These are phyloP conservation scores for Eira barbara DNA, from an alignment of 2,113 vertebrate genomes.

Conservation along the genomic window DNA sequence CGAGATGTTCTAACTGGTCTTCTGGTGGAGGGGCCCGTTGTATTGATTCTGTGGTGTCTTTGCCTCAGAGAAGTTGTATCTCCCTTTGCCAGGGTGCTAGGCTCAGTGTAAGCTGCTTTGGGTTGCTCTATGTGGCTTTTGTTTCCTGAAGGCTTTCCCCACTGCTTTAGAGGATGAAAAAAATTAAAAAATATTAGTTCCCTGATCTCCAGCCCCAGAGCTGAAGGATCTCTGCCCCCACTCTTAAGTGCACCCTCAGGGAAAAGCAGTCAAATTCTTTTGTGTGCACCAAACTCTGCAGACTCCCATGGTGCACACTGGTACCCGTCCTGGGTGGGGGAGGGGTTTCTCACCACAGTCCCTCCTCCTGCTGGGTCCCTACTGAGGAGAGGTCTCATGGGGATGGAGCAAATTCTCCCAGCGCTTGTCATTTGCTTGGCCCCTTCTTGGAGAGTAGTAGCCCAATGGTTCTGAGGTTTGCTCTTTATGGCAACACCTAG, in stretches of 20 bases:
- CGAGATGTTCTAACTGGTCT: neutral
- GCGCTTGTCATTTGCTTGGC: neutral
- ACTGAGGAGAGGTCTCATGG: neutral
- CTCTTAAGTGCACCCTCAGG: neutral
- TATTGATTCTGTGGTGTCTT: neutral
- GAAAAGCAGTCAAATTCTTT: neutral
- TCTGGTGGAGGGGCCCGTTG: neutral
- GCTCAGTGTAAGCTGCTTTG: neutral
- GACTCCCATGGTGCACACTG: neutral
- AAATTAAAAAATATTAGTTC: neutral
- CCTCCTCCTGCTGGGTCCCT: neutral
- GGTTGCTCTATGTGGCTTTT: neutral
- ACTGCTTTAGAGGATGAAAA: neutral
- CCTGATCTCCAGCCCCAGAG: neutral
- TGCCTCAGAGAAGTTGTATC: neutral
- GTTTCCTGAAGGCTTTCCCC: neutral
- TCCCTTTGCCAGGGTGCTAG: neutral
- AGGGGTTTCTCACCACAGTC: neutral
- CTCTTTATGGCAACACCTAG: neutral
- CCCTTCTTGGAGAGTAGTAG: neutral
- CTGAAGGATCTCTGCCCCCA: neutral
- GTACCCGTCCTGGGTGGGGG: neutral
- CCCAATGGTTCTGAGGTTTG: neutral
- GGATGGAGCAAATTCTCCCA: neutral
- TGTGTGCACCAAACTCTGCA: neutral